Evolutionary conservation across 2,113 vertebrate species (phyloP).

Genomic region (Gallinago jamesoni): DNA sequence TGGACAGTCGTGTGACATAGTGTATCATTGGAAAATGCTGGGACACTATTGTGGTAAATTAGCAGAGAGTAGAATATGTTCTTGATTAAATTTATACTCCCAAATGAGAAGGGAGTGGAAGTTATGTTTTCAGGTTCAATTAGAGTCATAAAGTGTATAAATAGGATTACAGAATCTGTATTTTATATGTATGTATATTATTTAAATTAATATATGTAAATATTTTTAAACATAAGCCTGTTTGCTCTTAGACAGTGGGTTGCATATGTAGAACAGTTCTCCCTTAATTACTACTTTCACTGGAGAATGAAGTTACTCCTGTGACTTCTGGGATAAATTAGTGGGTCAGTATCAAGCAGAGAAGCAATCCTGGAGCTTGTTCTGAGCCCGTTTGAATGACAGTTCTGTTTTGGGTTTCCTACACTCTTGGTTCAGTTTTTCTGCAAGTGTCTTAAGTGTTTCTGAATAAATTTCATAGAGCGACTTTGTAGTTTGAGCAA

Average conservation of each 20-base stretch:
- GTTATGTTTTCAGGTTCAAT: background rate
- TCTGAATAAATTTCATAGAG: background rate
- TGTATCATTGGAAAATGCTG: background rate
- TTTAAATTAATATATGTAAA: conserved; percentile 17
- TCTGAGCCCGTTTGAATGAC: background rate
- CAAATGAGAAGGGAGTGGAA: background rate
- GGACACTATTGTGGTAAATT: background rate
- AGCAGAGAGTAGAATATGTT: background rate
- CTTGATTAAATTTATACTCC: background rate
- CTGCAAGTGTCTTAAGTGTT: background rate
- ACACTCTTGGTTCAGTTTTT: background rate
- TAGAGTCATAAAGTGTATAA: conserved; percentile 10
- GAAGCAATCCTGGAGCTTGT: background rate
- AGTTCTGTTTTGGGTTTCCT: background rate
- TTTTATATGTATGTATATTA: background rate
- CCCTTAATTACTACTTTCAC: background rate
- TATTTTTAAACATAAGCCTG: background rate
- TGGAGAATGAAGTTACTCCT: background rate
- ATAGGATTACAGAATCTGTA: background rate
- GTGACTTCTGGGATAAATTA: background rate
- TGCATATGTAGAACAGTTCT: background rate
- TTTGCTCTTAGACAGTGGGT: background rate
- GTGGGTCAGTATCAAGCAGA: background rate
- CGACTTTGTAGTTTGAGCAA: background rate
- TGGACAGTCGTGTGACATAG: background rate